Percentiles rank a stretch among this genome's conserved stretches.
Evolutionary conservation across 92 coral and sea anemone species (phyloP).

Genomic region (Zoanthus gigantus): DNA sequence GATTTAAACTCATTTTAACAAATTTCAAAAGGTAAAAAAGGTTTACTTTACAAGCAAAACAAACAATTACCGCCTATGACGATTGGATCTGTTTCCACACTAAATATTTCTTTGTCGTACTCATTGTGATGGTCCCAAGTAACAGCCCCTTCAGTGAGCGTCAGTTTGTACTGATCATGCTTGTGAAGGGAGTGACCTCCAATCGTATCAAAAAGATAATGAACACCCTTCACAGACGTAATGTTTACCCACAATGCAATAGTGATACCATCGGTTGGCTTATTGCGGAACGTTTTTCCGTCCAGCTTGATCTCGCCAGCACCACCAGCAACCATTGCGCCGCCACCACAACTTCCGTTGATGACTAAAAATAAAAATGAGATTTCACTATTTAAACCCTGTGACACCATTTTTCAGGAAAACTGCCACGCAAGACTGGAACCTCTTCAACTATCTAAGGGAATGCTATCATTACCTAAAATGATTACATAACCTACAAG

Average conservation of each 20-base stretch:
- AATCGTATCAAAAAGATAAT: constrained; percentile 88
- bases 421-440: no score
- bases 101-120: constrained; percentile 77
- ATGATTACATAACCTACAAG: no score
- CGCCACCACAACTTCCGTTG: constrained; percentile 94
- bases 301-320: constrained; percentile 88
- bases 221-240: constrained; percentile 79
- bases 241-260: constrained; percentile 93
- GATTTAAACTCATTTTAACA: no score
- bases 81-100: constrained; percentile 83
- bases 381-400: not conserved
- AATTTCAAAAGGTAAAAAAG: not conserved
- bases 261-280: constrained; percentile 93
- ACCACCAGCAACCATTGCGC: constrained; percentile 82
- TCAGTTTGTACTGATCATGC: constrained; percentile 88
- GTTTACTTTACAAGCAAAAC: not conserved
- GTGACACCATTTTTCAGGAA: not conserved
- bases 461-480: no score
- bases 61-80: constrained; percentile 76
- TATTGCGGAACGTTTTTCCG: constrained; percentile 94
- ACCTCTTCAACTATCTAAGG: no score
- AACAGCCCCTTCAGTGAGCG: constrained; percentile 80
- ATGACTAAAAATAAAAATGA: constrained; percentile 53
- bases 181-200: constrained; percentile 97
- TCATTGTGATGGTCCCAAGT: constrained; percentile 91